phyloP scores from a whole-genome alignment of 2,888 invertebrate genomes.

The Leptogaster cylindrica region DNA sequence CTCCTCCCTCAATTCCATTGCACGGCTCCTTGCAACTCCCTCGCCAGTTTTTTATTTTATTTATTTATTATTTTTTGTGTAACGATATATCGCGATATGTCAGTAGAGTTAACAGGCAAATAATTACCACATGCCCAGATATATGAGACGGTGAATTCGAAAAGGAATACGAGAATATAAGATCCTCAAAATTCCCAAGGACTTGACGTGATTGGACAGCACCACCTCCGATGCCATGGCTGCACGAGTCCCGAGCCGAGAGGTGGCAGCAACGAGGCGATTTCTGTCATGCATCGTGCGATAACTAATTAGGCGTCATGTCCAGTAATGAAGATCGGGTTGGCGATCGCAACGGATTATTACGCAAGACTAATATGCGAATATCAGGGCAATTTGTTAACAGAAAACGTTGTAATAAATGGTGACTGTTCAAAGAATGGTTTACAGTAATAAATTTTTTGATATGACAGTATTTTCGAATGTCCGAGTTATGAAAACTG shows the following conservation, averaged over 20 bases:
- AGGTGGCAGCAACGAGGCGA: slow-evolving; percentile 19
- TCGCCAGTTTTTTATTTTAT: slow-evolving; percentile 17
- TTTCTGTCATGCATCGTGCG: slow-evolving; percentile 26
- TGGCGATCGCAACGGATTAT: background rate
- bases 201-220: slow-evolving; percentile 23
- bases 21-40: slow-evolving; percentile 14
- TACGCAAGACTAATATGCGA: background rate
- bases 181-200: slow-evolving; percentile 38
- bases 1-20: background rate
- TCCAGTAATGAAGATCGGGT: background rate
- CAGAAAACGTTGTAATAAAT: no score
- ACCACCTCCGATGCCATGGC: slow-evolving; percentile 41
- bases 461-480: no score
- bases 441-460: no score
- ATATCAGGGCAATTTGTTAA: no score
- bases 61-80: no score
- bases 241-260: slow-evolving; percentile 15
- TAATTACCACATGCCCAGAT: slow-evolving; percentile 37
- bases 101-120: slow-evolving; percentile 44
- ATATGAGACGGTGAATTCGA: slow-evolving; percentile 14
- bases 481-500: no score
- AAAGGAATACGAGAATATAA: slow-evolving; percentile 19
- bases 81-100: slow-evolving; percentile 42
- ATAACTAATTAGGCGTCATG: slow-evolving; percentile 31
- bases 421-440: no score